These are phyloP conservation scores for Lateolabrax maculatus DNA, from an alignment of 2,797 vertebrate genomes.

Conservation along the genomic window DNA sequence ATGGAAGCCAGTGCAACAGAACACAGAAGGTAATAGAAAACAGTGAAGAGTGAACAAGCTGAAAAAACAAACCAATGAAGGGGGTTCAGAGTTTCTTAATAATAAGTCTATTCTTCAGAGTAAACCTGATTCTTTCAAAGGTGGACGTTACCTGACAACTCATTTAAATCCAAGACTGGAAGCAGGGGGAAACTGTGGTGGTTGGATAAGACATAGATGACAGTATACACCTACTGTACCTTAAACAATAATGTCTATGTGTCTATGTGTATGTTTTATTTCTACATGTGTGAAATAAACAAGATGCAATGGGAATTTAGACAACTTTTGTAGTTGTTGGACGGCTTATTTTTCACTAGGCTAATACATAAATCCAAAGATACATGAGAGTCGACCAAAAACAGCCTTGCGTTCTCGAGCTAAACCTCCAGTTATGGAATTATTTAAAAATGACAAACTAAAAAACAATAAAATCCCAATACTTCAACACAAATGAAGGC, in stretches of 20 bases:
- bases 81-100: background rate
- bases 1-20: background rate
- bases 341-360: background rate
- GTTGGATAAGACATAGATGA: background rate
- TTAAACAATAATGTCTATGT: background rate
- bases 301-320: background rate
- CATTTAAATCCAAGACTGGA: background rate
- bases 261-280: background rate
- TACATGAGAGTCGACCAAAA: background rate
- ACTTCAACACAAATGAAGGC: background rate
- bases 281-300: background rate
- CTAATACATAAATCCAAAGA: too few species aligned
- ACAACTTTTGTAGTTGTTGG: background rate
- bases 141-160: background rate
- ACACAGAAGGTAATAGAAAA: background rate
- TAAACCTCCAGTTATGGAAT: background rate
- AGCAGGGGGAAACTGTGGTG: background rate
- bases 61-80: background rate
- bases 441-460: background rate
- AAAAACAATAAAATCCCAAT: background rate
- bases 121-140: background rate
- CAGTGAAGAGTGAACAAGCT: too few species aligned
- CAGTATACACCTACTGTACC: background rate
- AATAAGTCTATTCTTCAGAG: background rate
- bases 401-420: background rate